phyloP scores from a whole-genome alignment of 2,888 invertebrate species.

The Phorcus lineatus region DNA sequence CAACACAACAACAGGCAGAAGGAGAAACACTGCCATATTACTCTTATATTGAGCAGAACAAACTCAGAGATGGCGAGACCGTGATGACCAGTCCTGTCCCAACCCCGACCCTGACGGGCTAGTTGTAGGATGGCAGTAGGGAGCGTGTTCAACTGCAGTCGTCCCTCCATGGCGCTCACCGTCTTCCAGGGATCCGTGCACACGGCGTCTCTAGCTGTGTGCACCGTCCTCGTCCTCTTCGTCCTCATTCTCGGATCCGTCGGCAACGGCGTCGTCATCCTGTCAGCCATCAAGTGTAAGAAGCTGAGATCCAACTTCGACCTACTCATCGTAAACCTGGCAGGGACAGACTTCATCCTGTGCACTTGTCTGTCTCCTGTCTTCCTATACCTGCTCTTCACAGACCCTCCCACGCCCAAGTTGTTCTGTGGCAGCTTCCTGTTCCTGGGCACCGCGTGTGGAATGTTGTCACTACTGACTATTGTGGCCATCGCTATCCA shows the following conservation, averaged over 20 bases:
- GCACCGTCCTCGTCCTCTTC: conserved; percentile 63
- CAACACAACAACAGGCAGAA: not conserved
- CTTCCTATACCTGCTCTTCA: conserved; percentile 60
- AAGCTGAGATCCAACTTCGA: conserved; percentile 59
- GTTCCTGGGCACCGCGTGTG: conserved; percentile 58
- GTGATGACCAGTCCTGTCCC: not conserved
- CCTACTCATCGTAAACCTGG: conserved; percentile 59
- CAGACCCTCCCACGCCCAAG: conserved; percentile 55
- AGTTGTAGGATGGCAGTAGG: not conserved
- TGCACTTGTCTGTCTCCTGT: conserved; percentile 62
- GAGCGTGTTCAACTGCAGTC: conserved; percentile 7
- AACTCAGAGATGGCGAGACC: not conserved
- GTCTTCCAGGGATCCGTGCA: conserved; percentile 57
- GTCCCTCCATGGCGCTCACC: conserved; percentile 12
- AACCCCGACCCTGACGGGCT: not conserved
- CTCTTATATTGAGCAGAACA: not conserved
- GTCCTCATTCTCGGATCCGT: conserved; percentile 62
- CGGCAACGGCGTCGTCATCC: conserved; percentile 64
- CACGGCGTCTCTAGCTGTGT: conserved; percentile 65
- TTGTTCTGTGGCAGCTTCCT: conserved; percentile 62
- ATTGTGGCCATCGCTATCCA: conserved; percentile 62
- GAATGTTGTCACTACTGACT: conserved; percentile 58
- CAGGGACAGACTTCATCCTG: conserved; percentile 62
- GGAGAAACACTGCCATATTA: not conserved
- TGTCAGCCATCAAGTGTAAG: conserved; percentile 55